Conservation (phyloP, 2,888 invertebrate genomes). For the Agriopis leucophaearia region DNA sequence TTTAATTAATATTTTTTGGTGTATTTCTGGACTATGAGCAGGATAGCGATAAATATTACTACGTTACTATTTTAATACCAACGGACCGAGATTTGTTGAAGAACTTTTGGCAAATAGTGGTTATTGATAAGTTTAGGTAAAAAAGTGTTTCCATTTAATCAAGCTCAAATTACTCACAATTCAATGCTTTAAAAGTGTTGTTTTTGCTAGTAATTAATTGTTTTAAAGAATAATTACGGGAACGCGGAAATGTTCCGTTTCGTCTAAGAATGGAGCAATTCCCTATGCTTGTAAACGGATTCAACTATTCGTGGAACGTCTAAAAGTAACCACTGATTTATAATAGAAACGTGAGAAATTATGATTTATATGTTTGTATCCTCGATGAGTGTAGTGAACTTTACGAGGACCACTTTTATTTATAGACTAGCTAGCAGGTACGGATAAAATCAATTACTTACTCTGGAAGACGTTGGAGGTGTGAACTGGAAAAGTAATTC, state of each 20-base stretch:
- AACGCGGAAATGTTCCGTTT: constrained; percentile 68
- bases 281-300: constrained; percentile 69
- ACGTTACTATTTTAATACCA: no score
- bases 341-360: constrained; percentile 71
- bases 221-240: constrained; percentile 8
- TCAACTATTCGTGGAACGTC: constrained; percentile 77
- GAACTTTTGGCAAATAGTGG: no score
- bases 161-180: no score
- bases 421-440: constrained; percentile 20
- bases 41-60: no score
- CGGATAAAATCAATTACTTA: constrained; percentile 15
- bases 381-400: constrained; percentile 47
- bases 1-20: no score
- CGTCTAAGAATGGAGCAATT: constrained; percentile 70
- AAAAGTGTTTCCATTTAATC: no score
- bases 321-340: constrained; percentile 75
- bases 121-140: no score
- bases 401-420: constrained; percentile 35
- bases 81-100: no score
- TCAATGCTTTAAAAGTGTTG: no score
- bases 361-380: constrained; percentile 61
- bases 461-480: background rate
- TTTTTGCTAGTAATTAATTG: background rate
- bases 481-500: background rate
- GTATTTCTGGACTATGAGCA: no score